These are phyloP conservation scores for Kradibia gibbosae DNA, from an alignment of 1,140 invertebrate species.

Conservation along the genomic window DNA sequence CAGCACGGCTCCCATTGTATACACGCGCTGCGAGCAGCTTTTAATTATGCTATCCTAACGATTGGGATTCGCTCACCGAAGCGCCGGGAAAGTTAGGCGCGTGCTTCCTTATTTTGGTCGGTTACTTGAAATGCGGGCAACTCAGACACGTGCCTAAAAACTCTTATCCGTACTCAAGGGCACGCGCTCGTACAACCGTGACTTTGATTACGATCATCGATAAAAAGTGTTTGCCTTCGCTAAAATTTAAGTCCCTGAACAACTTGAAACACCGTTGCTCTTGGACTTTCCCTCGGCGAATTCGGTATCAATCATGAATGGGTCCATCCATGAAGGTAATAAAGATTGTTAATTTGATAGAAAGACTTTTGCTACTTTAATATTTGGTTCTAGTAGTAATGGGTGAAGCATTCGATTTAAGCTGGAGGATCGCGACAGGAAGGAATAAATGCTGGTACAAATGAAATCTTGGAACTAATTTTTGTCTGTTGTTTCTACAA, in stretches of 20 bases:
- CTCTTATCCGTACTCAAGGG: not conserved
- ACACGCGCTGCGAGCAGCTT: slow-evolving; percentile 12
- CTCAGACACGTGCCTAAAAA: not conserved
- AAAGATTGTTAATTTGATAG: too few species aligned
- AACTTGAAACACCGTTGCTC: too few species aligned
- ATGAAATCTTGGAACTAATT: not conserved
- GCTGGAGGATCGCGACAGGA: slow-evolving; percentile 12
- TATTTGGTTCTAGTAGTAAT: not conserved
- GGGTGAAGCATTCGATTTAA: not conserved
- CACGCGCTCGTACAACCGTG: slow-evolving; percentile 24
- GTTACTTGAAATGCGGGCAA: too few species aligned
- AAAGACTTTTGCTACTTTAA: slow-evolving; percentile 20
- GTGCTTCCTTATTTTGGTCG: too few species aligned
- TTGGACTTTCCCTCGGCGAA: too few species aligned
- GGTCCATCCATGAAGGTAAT: too few species aligned
- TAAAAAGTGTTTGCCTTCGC: not conserved
- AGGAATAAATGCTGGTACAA: not conserved
- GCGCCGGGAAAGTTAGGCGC: slow-evolving; percentile 31
- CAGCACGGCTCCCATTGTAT: too few species aligned
- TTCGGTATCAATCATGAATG: too few species aligned
- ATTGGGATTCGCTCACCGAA: slow-evolving; percentile 53
- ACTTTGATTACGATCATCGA: slow-evolving; percentile 15
- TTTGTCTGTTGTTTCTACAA: slow-evolving; percentile 27
- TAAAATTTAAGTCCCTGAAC: not conserved
- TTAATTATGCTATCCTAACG: slow-evolving; percentile 51